Conservation (phyloP, 1,140 invertebrate genomes). For the Coelopa frigida region DNA sequence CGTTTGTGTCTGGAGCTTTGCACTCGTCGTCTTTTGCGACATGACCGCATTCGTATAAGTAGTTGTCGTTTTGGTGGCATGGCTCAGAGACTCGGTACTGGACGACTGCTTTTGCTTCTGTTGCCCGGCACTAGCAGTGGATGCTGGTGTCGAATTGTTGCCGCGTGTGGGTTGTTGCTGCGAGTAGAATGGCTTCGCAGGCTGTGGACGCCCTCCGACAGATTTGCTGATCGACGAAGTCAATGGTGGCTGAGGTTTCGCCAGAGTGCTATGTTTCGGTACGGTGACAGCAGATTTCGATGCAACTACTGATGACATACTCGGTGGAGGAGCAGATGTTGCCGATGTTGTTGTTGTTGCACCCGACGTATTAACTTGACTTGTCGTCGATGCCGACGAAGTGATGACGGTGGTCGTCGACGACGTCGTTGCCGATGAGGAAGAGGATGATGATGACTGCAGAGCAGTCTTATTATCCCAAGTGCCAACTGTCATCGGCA, state of each 20-base stretch:
- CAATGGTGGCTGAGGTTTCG: no score
- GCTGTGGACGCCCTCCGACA: constrained; percentile 16
- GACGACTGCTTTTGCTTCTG: constrained; percentile 7
- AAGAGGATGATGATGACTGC: constrained; percentile 25
- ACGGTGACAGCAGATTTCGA: no score
- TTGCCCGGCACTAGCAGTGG: constrained; percentile 2
- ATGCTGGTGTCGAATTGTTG: no score
- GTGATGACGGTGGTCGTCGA: not conserved
- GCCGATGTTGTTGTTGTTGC: constrained; percentile 2
- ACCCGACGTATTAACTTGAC: not conserved
- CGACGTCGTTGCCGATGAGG: constrained; percentile 28
- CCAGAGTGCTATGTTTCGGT: no score
- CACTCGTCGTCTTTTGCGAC: not conserved
- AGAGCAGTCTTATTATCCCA: constrained; percentile 38
- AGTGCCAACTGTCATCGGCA: constrained; percentile 30
- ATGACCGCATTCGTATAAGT: no score
- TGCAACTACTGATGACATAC: no score
- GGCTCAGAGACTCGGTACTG: no score
- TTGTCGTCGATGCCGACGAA: not conserved
- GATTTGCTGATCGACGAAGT: no score
- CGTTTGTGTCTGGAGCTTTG: constrained; percentile 2
- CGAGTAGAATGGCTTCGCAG: constrained; percentile 8
- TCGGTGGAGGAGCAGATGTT: not conserved
- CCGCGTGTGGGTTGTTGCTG: constrained; percentile 17
- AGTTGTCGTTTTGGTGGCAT: no score